These are phyloP conservation scores for Gibbula magus DNA, from an alignment of 2,888 invertebrate genomes.

Conservation along the genomic window DNA sequence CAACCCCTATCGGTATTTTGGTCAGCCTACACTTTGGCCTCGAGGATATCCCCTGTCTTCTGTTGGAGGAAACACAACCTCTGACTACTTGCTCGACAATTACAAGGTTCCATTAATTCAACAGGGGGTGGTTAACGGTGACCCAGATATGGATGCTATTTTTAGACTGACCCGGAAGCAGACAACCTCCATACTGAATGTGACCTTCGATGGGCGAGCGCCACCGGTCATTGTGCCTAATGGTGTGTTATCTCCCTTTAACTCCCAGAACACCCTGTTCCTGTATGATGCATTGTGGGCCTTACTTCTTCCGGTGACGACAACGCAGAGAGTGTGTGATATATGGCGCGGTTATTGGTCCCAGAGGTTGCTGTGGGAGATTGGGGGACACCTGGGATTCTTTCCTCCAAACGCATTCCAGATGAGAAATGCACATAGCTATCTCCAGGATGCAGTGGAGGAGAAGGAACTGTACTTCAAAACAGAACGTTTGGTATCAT, in stretches of 20 bases:
- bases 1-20: no score
- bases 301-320: conserved; percentile 52
- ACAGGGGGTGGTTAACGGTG: conserved; percentile 63
- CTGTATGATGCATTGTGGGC: no score
- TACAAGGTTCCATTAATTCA: conserved; percentile 52
- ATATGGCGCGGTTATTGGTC: no score
- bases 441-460: no score
- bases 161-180: no score
- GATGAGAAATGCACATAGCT: conserved; percentile 47
- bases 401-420: no score
- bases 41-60: no score
- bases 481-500: conserved; percentile 40
- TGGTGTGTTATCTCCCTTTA: no score
- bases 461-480: conserved; percentile 51
- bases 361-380: conserved; percentile 55
- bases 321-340: conserved; percentile 55
- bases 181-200: conserved; percentile 32
- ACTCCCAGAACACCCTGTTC: no score
- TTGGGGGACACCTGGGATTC: conserved; percentile 53
- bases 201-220: conserved; percentile 53
- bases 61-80: background rate
- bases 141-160: no score
- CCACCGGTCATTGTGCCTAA: conserved; percentile 55
- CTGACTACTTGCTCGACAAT: conserved; percentile 34
- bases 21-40: no score